Base-by-base conservation (phyloP, 92 coral and sea anemone species). In the Desmophyllum pertusum region DNA sequence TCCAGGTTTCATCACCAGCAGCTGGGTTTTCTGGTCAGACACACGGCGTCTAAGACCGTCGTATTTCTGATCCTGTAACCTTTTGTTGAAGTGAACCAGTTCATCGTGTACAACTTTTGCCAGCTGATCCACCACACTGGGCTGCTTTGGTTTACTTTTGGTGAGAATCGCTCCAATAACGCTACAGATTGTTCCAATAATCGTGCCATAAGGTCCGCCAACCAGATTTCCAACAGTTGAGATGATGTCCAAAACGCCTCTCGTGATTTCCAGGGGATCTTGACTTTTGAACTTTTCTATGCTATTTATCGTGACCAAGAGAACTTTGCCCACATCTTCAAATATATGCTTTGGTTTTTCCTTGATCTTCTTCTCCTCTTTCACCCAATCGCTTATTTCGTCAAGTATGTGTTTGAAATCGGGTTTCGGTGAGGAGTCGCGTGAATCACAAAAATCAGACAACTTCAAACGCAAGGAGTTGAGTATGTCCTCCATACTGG, bases 251-350 rank as follows among this genome's bases (percentile, higher is more conserved):
- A 87, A 75, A 33, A 70, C 63, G 33, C 87, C 87, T 41, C 1
- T 48, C 30, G 62, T 11, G 11, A 67, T 18, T 13, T 81, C 90
- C 78, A 31, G 39, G n/a, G 77, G 6, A 29, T 70, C 57, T 37
- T 43, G 65, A 52, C 78, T 85, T 36, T 59, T 11, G 73, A 85
- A 70, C 73, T 85, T 85, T 51, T 67, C 50, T 36, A 79, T 30
- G 6, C 38, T 66, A 68, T 70, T 70, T 38, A 62, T 19, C 0
- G 75, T 45, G 18, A 82, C 71, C 38, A 19, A 8, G 27, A 73
- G 25, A 67, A 55, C 83, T 43, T 87, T 75, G 8, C 83, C 78
- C 29, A 81, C 21, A 1, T 65, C 9, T 43, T 79, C 74, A 10
- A 64, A 10, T 4, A 46, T 29, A 65, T 21, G 57, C 46, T 39